These are phyloP conservation scores for Eurois occulta DNA, from an alignment of 2,888 invertebrate genomes.

Conservation along the genomic window DNA sequence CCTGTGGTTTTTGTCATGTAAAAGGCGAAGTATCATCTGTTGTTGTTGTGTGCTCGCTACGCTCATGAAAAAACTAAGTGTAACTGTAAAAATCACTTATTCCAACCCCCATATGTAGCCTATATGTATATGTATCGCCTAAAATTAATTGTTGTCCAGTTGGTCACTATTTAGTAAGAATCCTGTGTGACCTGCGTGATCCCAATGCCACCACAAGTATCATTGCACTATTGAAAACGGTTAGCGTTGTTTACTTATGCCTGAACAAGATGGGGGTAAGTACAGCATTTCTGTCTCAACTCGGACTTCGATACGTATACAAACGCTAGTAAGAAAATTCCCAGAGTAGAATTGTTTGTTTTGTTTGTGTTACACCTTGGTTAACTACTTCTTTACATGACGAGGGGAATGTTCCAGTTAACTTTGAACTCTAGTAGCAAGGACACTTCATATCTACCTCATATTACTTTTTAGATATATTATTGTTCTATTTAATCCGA, in stretches of 20 bases:
- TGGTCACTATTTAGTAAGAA: background rate
- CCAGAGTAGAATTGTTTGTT: conserved; percentile 43
- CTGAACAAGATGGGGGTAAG: conserved; percentile 25
- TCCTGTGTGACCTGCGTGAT: background rate
- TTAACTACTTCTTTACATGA: conserved; percentile 2
- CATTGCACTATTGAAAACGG: conserved; percentile 17
- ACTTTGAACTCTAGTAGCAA: too few species aligned
- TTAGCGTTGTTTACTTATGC: conserved; percentile 5
- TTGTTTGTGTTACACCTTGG: conserved; percentile 14
- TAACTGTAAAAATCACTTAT: too few species aligned
- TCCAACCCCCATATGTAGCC: too few species aligned
- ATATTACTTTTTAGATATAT: too few species aligned
- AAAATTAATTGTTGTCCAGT: background rate
- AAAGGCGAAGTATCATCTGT: too few species aligned
- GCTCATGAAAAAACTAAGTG: background rate
- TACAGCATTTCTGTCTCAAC: conserved; percentile 29
- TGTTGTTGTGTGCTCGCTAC: too few species aligned
- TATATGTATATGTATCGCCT: too few species aligned
- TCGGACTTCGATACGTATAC: conserved; percentile 46
- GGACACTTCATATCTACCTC: too few species aligned
- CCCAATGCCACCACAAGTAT: conserved; percentile 13
- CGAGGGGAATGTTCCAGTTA: conserved; percentile 1
- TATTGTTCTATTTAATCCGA: too few species aligned
- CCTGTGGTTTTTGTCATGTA: too few species aligned
- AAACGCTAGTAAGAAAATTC: conserved; percentile 29